Evolutionary conservation across 2,797 vertebrate species (phyloP).

Genomic region (Neoniphon sammara): DNA sequence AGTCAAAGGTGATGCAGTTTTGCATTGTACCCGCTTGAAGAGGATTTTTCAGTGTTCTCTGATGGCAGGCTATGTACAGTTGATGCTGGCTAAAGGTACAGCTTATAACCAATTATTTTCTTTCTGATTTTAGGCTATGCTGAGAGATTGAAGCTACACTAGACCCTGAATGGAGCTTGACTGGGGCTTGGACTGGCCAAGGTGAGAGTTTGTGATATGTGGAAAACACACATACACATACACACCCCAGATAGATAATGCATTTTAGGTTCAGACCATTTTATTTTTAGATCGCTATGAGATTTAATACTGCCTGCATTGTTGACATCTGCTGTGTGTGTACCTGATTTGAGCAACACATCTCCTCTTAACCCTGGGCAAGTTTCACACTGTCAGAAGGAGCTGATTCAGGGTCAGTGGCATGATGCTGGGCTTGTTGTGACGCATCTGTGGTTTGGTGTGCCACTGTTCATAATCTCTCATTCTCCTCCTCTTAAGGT

Average conservation of each 20-base stretch:
- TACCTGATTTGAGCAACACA: constrained; percentile 29
- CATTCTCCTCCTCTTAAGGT: constrained; percentile 18
- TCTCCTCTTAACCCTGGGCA: constrained; percentile 34
- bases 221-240: constrained; percentile 10
- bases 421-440: constrained; percentile 59
- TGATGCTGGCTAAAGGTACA: not conserved
- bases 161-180: constrained; percentile 74
- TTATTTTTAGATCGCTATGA: constrained; percentile 22
- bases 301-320: not conserved
- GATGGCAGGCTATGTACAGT: not conserved
- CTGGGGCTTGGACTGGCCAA: constrained; percentile 69
- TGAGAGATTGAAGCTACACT: constrained; percentile 56
- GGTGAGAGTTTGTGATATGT: constrained; percentile 64
- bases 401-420: constrained; percentile 51
- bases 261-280: constrained; percentile 7
- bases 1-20: not conserved
- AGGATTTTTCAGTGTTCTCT: not conserved
- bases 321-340: constrained; percentile 27
- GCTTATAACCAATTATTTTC: constrained; percentile 36
- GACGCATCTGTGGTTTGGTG: constrained; percentile 60
- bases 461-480: constrained; percentile 37
- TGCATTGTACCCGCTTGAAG: not conserved
- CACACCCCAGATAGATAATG: not conserved
- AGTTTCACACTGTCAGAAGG: constrained; percentile 56
- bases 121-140: constrained; percentile 73